Base-by-base conservation (phyloP, 2,797 vertebrate species). In the Alcedo atthis region DNA sequence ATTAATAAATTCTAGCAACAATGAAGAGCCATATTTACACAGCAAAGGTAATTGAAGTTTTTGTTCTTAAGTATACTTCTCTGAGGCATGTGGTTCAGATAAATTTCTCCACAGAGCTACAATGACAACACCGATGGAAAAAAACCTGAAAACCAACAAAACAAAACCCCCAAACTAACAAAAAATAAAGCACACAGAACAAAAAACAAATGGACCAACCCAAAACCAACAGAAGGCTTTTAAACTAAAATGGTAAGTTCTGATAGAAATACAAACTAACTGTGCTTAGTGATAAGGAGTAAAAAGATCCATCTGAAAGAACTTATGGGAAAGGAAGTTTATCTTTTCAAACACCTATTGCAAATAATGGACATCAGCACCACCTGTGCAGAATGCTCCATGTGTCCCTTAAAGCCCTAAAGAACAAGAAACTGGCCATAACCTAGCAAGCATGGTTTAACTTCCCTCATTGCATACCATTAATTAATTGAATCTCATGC, bases 161-260 rank as follows among this genome's bases (percentile, higher is more conserved):
- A 48, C 21, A 49, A 14, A 51, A 19, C 1, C 18, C 37, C 37
- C 37, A 40, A 19, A 40, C 14, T 0, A 49, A 51, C 19, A 40
- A 40, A 40, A 40, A 40, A 40, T 14, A 40, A 33, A 33, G 32
- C 32, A 33, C 32, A 33, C 32, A 33, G 7, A 14, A 45, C 45
- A 45, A 45, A 48, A 11, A 48, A 17, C 7, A 17, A 18, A 0
- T 7, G 6, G 7, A 33, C 32, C 0, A 48, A 48, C 18, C 4
- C 8, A 58, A 55, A 46, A 22, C 51, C 37, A 40, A 40, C 37
- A 40, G 37, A 53, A 53, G 18, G 8, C 13, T 90, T 94, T 92
- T 62, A 58, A 90, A 74, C 2, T 43, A 26, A 86, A 90, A 45
- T 33, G 2, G 1, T 48, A 69, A 62, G 4, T 71, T 87, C 17